These are phyloP conservation scores for Perognathus longimembris DNA, from an alignment of 2,113 vertebrate genomes.

Conservation along the genomic window DNA sequence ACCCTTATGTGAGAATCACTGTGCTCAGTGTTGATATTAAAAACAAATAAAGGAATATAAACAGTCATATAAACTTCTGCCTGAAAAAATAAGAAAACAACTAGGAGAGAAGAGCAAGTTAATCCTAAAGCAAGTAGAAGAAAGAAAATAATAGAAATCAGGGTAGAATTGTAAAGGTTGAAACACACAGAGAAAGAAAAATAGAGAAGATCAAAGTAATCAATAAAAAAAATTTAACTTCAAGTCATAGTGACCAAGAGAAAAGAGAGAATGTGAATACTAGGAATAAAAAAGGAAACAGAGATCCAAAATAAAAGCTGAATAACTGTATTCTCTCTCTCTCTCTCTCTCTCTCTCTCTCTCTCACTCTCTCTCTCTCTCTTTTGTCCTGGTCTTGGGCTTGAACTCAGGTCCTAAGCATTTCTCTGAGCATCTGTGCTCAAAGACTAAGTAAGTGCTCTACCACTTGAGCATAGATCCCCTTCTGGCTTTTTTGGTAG, in stretches of 20 bases:
- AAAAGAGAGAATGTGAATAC: neutral
- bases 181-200: neutral
- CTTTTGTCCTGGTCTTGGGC: too few relatives aligned
- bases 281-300: neutral
- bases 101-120: neutral
- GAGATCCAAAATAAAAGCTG: neutral
- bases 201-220: neutral
- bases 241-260: neutral
- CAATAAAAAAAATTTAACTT: neutral
- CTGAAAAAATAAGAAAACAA: neutral
- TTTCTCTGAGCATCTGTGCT: too few relatives aligned
- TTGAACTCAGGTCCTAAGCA: too few relatives aligned
- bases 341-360: too few relatives aligned
- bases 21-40: neutral
- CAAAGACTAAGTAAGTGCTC: too few relatives aligned
- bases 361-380: too few relatives aligned
- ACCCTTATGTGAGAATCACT: neutral
- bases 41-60: neutral
- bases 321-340: neutral
- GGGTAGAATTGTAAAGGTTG: neutral
- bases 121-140: neutral
- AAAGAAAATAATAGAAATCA: neutral
- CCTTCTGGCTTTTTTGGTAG: too few relatives aligned
- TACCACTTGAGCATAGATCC: too few relatives aligned
- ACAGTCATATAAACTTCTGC: neutral